These are phyloP conservation scores for Hyles vespertilio DNA, from an alignment of 1,140 invertebrate species.

Conservation along the genomic window DNA sequence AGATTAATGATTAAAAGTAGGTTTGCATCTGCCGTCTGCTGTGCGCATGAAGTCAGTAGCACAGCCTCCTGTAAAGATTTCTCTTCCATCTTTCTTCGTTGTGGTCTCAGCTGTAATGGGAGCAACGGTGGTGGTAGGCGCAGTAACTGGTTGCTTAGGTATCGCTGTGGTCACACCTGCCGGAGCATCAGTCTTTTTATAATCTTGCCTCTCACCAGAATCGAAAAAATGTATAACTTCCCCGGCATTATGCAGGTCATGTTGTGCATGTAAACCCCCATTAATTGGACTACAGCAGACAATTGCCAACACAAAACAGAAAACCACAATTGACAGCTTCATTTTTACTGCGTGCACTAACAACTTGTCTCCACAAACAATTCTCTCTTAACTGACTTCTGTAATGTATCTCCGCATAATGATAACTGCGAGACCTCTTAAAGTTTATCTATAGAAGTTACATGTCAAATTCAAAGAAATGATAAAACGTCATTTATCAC, in stretches of 20 bases:
- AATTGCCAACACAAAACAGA: slow-evolving; percentile 18
- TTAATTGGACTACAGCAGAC: slow-evolving; percentile 1
- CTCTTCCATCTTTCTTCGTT: slow-evolving; percentile 33
- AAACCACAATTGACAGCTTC: slow-evolving; percentile 22
- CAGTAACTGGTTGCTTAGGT: slow-evolving; percentile 6
- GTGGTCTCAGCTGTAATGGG: slow-evolving; percentile 11
- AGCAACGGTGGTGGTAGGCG: slow-evolving; percentile 7
- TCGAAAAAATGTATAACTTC: neutral
- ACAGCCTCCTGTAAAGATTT: slow-evolving; percentile 44
- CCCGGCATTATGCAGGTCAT: neutral
- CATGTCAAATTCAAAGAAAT: slow-evolving; percentile 19
- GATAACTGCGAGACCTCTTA: slow-evolving; percentile 27
- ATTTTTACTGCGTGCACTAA: slow-evolving; percentile 19
- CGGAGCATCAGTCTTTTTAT: no score
- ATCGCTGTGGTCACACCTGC: neutral
- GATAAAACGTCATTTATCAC: slow-evolving; percentile 13
- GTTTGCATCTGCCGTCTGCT: slow-evolving; percentile 49
- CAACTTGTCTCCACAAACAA: slow-evolving; percentile 16
- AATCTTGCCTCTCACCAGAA: no score
- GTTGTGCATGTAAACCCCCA: neutral
- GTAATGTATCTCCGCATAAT: slow-evolving; percentile 11
- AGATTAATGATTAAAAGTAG: slow-evolving; percentile 20
- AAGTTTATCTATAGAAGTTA: slow-evolving; percentile 14
- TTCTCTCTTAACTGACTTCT: slow-evolving; percentile 25
- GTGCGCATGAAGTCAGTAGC: slow-evolving; percentile 37